A percentile compares a stretch with the other conserved stretches of the same genome.
phyloP scores from a whole-genome alignment of 2,888 invertebrate species.

The Listrodromus nycthemerus region DNA sequence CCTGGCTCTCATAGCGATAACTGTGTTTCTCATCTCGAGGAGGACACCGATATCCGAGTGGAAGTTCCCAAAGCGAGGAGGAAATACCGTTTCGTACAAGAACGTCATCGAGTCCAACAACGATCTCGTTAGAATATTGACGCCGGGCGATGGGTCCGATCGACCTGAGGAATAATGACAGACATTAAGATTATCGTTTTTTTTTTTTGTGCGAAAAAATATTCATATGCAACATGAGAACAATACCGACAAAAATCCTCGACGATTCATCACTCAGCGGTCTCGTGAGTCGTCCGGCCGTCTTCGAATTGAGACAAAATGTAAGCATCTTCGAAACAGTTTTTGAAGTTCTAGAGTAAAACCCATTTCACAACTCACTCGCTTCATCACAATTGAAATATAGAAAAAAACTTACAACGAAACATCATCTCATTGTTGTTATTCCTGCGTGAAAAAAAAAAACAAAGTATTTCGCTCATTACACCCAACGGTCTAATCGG shows the following conservation, averaged over 20 bases:
- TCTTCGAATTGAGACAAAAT: not conserved
- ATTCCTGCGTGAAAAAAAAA: slow-evolving; percentile 24
- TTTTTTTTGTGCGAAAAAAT: not conserved
- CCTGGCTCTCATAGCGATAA: slow-evolving; percentile 68
- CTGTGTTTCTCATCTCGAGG: slow-evolving; percentile 74
- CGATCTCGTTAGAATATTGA: slow-evolving; percentile 81
- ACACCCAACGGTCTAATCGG: slow-evolving; percentile 10
- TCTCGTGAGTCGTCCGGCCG: not conserved
- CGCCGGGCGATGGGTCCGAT: slow-evolving; percentile 75
- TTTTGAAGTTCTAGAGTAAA: not conserved
- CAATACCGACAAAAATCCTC: not conserved
- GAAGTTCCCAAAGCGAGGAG: slow-evolving; percentile 76
- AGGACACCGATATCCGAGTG: slow-evolving; percentile 75
- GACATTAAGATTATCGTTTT: not conserved
- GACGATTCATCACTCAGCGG: not conserved
- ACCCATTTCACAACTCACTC: slow-evolving; percentile 36
- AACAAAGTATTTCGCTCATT: slow-evolving; percentile 35
- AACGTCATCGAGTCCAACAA: slow-evolving; percentile 81
- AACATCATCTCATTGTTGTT: slow-evolving; percentile 31
- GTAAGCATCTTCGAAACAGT: slow-evolving; percentile 28
- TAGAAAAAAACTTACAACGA: slow-evolving; percentile 16
- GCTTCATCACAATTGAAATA: slow-evolving; percentile 29
- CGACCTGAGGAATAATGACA: slow-evolving; percentile 75
- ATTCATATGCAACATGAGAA: not conserved
- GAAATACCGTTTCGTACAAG: slow-evolving; percentile 80